Evolutionary conservation across 2,888 invertebrate species (phyloP).

Genomic region (Coenonympha arcania): DNA sequence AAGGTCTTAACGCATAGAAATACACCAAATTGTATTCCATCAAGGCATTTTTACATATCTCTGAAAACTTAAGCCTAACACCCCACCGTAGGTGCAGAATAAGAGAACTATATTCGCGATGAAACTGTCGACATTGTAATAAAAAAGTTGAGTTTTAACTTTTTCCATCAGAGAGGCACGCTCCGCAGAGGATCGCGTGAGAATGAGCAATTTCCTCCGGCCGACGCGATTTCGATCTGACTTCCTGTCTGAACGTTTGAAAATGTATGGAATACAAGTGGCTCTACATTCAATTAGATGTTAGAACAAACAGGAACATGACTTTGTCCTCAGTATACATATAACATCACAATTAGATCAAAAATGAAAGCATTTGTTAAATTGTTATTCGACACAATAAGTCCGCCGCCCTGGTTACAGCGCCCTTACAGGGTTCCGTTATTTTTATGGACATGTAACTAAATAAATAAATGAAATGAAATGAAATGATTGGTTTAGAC

Average conservation of each 20-base stretch:
- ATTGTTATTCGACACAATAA: too few relatives aligned
- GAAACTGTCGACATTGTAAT: conserved; percentile 50
- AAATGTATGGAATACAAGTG: conserved; percentile 61
- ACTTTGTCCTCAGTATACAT: too few relatives aligned
- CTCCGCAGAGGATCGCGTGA: conserved; percentile 67
- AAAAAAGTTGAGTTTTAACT: conserved; percentile 61
- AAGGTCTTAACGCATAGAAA: too few relatives aligned
- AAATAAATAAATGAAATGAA: too few relatives aligned
- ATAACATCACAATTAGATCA: too few relatives aligned
- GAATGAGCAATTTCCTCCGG: conserved; percentile 72
- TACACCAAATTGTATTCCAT: too few relatives aligned
- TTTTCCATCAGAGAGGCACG: conserved; percentile 67
- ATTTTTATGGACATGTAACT: too few relatives aligned
- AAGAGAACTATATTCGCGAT: conserved; percentile 26
- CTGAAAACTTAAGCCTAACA: conserved; percentile 18
- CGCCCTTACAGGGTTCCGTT: too few relatives aligned
- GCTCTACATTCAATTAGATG: conserved; percentile 66
- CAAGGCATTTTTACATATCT: not conserved
- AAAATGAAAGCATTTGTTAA: too few relatives aligned
- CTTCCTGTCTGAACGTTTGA: conserved; percentile 71
- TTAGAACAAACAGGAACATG: conserved; percentile 37
- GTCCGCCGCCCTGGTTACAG: too few relatives aligned
- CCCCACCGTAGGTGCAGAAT: conserved; percentile 19
- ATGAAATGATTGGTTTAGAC: too few relatives aligned
- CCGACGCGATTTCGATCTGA: conserved; percentile 71